phyloP scores from a whole-genome alignment of 2,797 vertebrate species.

The Thalassophryne amazonica region DNA sequence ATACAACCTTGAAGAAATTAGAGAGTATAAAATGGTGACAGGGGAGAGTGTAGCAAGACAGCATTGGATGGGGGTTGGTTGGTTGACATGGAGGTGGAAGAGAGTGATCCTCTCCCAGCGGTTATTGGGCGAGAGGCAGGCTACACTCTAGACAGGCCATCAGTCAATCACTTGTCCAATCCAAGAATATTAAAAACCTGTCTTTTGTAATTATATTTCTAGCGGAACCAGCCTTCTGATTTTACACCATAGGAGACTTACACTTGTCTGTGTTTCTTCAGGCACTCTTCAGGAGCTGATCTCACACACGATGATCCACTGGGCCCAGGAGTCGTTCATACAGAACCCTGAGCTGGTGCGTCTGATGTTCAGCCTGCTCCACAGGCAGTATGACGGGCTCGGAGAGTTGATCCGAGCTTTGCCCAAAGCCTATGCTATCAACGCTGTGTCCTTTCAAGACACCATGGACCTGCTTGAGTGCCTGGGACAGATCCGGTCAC shows the following conservation, averaged over 20 bases:
- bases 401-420: conserved; percentile 90
- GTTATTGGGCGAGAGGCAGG: too few relatives aligned
- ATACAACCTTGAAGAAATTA: too few relatives aligned
- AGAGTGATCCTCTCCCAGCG: too few relatives aligned
- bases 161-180: too few relatives aligned
- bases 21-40: too few relatives aligned
- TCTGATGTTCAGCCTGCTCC: conserved; percentile 94
- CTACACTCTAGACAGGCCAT: too few relatives aligned
- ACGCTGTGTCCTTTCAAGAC: conserved; percentile 84
- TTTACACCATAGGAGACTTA: not conserved
- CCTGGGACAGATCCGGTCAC: conserved; percentile 91
- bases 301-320: conserved; percentile 96
- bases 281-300: conserved; percentile 91
- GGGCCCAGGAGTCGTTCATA: conserved; percentile 95
- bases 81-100: too few relatives aligned
- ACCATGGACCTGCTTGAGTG: conserved; percentile 92
- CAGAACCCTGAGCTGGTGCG: conserved; percentile 94
- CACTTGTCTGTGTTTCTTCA: conserved; percentile 31
- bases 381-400: conserved; percentile 89
- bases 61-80: too few relatives aligned
- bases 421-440: conserved; percentile 92
- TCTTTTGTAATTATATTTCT: too few relatives aligned
- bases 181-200: not conserved
- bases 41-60: too few relatives aligned
- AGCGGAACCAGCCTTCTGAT: not conserved